phyloP scores from a whole-genome alignment of 2,888 invertebrate species.

The Pherbina coryleti region DNA sequence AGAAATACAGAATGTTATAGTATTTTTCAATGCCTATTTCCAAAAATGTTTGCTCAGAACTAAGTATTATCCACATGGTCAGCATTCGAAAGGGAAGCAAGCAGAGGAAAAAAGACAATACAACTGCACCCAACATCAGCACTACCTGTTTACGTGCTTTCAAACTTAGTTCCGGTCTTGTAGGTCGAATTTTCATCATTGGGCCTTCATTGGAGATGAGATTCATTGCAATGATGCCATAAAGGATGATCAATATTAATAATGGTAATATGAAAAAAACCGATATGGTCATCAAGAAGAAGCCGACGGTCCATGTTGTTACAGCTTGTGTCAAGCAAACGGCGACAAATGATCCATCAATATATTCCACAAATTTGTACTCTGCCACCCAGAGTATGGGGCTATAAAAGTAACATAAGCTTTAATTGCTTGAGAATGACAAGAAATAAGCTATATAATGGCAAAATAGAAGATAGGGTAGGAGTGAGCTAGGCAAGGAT shows the following conservation, averaged over 20 bases:
- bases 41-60: constrained; percentile 77
- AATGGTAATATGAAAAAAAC: constrained; percentile 87
- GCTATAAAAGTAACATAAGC: constrained; percentile 74
- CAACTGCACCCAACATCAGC: constrained; percentile 88
- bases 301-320: constrained; percentile 81
- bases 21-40: constrained; percentile 82
- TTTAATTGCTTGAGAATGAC: constrained; percentile 34
- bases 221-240: constrained; percentile 86
- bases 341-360: constrained; percentile 78
- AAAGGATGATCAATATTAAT: constrained; percentile 82
- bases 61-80: constrained; percentile 85
- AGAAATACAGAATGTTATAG: constrained; percentile 86
- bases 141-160: constrained; percentile 86
- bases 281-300: constrained; percentile 83
- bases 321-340: constrained; percentile 86
- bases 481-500: constrained; percentile 37
- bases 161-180: constrained; percentile 80
- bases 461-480: constrained; percentile 26
- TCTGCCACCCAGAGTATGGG: constrained; percentile 84
- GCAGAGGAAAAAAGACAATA: constrained; percentile 89
- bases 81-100: constrained; percentile 88
- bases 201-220: constrained; percentile 78
- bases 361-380: constrained; percentile 77
- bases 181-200: constrained; percentile 76
- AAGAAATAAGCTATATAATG: constrained; percentile 36